Evolutionary conservation across 2,888 invertebrate genomes (phyloP).

Genomic region (Pecten maximus): DNA sequence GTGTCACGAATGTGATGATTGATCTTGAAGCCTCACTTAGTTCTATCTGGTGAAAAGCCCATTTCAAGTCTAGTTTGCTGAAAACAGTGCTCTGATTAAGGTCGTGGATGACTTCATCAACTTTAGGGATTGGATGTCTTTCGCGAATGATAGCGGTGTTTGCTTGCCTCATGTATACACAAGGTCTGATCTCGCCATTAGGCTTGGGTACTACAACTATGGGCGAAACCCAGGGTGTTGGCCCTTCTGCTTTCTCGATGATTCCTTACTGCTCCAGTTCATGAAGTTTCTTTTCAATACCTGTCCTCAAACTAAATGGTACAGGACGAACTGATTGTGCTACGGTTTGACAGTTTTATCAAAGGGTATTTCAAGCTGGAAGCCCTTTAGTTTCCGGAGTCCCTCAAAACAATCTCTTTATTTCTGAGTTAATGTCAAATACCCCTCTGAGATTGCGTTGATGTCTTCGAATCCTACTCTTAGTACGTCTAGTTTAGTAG

Average conservation of each 20-base stretch:
- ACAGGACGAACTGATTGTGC: no score
- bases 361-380: no score
- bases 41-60: constrained; percentile 51
- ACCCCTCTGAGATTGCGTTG: constrained; percentile 3
- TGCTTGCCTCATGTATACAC: constrained; percentile 50
- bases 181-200: constrained; percentile 54
- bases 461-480: not conserved
- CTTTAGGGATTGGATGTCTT: constrained; percentile 55
- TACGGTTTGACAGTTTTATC: no score
- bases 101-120: constrained; percentile 54
- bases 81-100: constrained; percentile 53
- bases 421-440: constrained; percentile 51
- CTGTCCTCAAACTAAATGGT: no score
- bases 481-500: constrained; percentile 22
- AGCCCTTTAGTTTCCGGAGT: constrained; percentile 44
- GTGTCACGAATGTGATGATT: constrained; percentile 49
- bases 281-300: no score
- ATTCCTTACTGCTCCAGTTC: constrained; percentile 53
- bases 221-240: constrained; percentile 61
- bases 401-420: constrained; percentile 56
- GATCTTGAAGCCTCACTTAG: constrained; percentile 37
- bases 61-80: constrained; percentile 54
- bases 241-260: constrained; percentile 64
- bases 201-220: constrained; percentile 60
- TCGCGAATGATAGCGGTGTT: constrained; percentile 54